Conservation (phyloP, 2,797 vertebrate species). For the Momotus momota region DNA sequence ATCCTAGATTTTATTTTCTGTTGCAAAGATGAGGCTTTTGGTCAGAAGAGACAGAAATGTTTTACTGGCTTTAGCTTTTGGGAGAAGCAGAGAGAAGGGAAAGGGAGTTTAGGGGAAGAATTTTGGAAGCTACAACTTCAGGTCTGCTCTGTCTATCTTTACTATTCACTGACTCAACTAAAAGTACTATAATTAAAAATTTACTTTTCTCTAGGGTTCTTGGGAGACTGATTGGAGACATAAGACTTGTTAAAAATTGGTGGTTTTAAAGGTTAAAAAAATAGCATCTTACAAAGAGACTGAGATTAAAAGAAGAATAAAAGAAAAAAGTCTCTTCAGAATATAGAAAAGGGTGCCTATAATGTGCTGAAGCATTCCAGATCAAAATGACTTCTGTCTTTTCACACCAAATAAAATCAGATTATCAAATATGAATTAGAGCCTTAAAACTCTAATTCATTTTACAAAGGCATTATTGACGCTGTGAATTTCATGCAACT, state of each 20-base stretch:
- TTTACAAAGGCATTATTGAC: neutral
- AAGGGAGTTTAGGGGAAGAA: neutral
- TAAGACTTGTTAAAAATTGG: neutral
- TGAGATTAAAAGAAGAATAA: neutral
- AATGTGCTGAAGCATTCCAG: neutral
- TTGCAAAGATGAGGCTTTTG: neutral
- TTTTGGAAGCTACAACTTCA: neutral
- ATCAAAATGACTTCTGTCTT: conserved; percentile 26
- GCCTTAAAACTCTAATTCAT: conserved; percentile 4
- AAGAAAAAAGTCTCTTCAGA: neutral
- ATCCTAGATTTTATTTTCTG: neutral
- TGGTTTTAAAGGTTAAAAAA: conserved; percentile 23
- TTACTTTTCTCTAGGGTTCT: neutral
- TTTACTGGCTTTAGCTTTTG: neutral
- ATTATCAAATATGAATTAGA: conserved; percentile 9
- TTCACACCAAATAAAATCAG: conserved; percentile 7
- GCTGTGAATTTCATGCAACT: neutral
- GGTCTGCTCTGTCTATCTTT: neutral
- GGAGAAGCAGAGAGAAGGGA: neutral
- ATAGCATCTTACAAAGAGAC: neutral
- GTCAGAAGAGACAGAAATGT: neutral
- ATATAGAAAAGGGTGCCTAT: neutral
- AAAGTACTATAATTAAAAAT: conserved; percentile 1
- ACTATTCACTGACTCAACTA: neutral
- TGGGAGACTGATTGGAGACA: neutral